Conservation (phyloP, 2,888 invertebrate genomes). For the Monopis laevigella region DNA sequence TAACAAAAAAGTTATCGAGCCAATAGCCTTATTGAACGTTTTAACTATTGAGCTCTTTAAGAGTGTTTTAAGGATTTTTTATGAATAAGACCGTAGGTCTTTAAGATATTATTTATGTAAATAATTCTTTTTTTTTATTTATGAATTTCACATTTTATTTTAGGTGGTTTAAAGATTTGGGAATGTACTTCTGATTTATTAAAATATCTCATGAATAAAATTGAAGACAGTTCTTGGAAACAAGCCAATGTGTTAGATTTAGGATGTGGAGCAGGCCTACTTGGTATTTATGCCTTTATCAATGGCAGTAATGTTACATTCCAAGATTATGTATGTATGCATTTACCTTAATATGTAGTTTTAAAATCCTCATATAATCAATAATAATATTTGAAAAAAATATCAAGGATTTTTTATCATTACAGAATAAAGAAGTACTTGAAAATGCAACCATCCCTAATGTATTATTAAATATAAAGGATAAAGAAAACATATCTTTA, state of each 20-base stretch:
- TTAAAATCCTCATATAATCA: not conserved
- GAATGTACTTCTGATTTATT: constrained; percentile 89
- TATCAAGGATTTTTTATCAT: constrained; percentile 22
- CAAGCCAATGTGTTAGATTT: constrained; percentile 80
- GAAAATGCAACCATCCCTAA: constrained; percentile 84
- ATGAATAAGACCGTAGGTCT: too few relatives aligned
- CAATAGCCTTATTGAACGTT: too few relatives aligned
- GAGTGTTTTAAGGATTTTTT: too few relatives aligned
- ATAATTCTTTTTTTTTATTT: constrained; percentile 12
- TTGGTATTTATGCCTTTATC: constrained; percentile 81
- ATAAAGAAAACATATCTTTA: constrained; percentile 34
- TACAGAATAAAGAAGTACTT: constrained; percentile 87
- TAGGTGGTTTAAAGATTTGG: constrained; percentile 96
- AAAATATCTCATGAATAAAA: constrained; percentile 64
- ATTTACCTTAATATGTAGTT: not conserved
- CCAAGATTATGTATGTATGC: constrained; percentile 90
- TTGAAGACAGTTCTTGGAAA: constrained; percentile 34
- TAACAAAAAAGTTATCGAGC: too few relatives aligned
- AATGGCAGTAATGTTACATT: constrained; percentile 79
- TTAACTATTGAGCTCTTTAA: too few relatives aligned
- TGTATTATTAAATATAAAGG: constrained; percentile 71
- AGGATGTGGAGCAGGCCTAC: constrained; percentile 91
- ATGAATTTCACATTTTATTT: constrained; percentile 20
- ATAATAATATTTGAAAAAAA: not conserved
- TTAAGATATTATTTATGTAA: too few relatives aligned